Conservation (phyloP, 1,140 invertebrate species). For the Drosophila lowei region DNA sequence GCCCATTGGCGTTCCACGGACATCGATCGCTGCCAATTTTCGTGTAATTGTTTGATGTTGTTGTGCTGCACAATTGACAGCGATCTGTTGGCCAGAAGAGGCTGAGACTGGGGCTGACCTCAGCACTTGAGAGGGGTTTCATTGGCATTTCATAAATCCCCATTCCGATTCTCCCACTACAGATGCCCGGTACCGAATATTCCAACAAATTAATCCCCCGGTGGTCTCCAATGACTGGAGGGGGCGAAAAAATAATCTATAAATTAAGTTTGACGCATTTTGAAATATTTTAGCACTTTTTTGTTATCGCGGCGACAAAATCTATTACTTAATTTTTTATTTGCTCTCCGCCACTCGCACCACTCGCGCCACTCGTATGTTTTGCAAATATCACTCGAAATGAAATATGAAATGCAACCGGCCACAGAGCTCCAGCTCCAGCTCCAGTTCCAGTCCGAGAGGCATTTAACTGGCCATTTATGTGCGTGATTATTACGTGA, state of each 20-base stretch:
- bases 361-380: constrained; percentile 52
- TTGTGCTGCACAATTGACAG: constrained; percentile 62
- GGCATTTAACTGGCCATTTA: constrained; percentile 78
- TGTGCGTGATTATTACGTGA: constrained; percentile 81
- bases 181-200: background rate
- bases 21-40: constrained; percentile 80
- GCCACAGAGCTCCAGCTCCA: background rate
- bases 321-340: constrained; percentile 82
- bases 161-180: too few species aligned
- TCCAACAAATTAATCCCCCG: constrained; percentile 7
- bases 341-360: constrained; percentile 36
- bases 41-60: constrained; percentile 73
- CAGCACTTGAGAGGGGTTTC: too few species aligned
- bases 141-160: too few species aligned
- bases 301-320: constrained; percentile 75
- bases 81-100: constrained; percentile 18
- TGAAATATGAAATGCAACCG: constrained; percentile 80
- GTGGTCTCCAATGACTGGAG: constrained; percentile 21
- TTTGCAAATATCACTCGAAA: constrained; percentile 74
- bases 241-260: constrained; percentile 42
- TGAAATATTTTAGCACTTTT: constrained; percentile 82
- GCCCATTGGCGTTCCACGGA: constrained; percentile 61
- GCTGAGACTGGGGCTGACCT: too few species aligned
- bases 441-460: background rate
- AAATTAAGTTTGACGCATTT: constrained; percentile 76